Evolutionary conservation across 1,140 invertebrate species (phyloP).

Genomic region (Zaprionus tsacasi): DNA sequence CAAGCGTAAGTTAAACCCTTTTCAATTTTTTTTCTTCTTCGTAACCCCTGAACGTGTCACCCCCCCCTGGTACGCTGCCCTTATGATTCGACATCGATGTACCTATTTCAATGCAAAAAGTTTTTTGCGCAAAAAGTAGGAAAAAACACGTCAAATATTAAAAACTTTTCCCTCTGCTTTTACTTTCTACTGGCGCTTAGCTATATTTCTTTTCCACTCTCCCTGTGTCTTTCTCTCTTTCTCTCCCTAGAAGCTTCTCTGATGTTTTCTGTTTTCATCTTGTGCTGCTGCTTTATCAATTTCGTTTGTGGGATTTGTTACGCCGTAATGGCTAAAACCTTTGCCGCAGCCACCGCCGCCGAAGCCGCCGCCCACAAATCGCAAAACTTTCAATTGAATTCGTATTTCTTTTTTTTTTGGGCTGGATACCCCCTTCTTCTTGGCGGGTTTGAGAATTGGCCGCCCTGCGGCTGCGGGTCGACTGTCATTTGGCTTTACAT

Average conservation of each 20-base stretch:
- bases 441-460: conserved; percentile 21
- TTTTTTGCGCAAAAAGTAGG: conserved; percentile 38
- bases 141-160: conserved; percentile 77
- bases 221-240: too few relatives aligned
- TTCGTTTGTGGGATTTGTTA: conserved; percentile 79
- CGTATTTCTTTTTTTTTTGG: conserved; percentile 51
- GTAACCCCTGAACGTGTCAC: neutral
- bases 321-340: conserved; percentile 71
- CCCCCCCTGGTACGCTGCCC: neutral
- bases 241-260: neutral
- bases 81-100: conserved; percentile 22
- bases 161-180: conserved; percentile 76
- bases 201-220: conserved; percentile 23
- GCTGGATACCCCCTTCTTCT: neutral
- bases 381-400: conserved; percentile 79
- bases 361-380: conserved; percentile 63
- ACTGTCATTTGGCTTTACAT: conserved; percentile 66
- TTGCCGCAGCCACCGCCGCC: conserved; percentile 45
- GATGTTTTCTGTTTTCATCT: conserved; percentile 16
- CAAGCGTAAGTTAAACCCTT: conserved; percentile 72
- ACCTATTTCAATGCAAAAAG: conserved; percentile 63
- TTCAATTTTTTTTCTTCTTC: conserved; percentile 62
- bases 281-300: conserved; percentile 71
- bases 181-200: conserved; percentile 65
- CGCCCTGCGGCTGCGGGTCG: conserved; percentile 43